These are phyloP conservation scores for Lordiphosa mommai DNA, from an alignment of 1,140 invertebrate species.

Conservation along the genomic window DNA sequence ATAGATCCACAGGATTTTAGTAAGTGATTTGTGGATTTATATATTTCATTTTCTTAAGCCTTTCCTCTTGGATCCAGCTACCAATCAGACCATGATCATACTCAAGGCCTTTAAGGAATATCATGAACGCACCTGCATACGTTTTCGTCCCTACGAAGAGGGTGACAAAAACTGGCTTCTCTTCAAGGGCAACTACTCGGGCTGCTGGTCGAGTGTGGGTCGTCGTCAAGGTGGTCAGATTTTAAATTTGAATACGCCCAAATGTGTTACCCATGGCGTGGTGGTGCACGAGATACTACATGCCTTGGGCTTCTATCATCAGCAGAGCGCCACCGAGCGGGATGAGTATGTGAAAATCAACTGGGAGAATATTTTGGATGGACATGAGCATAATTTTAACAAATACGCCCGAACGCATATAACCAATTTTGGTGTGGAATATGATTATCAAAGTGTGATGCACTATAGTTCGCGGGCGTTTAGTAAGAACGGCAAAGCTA, in stretches of 20 bases:
- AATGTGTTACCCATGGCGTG: slow-evolving; percentile 81
- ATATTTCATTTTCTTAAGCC: not conserved
- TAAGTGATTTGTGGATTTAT: slow-evolving; percentile 81
- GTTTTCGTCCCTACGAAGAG: slow-evolving; percentile 85
- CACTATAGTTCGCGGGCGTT: slow-evolving; percentile 86
- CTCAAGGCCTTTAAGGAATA: slow-evolving; percentile 85
- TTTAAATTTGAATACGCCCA: slow-evolving; percentile 82
- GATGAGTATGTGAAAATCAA: slow-evolving; percentile 85
- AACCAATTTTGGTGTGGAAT: slow-evolving; percentile 83
- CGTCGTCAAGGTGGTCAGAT: slow-evolving; percentile 82
- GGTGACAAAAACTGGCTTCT: slow-evolving; percentile 83
- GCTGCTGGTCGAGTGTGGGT: slow-evolving; percentile 91
- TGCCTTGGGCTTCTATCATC: slow-evolving; percentile 87
- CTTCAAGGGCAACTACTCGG: slow-evolving; percentile 85
- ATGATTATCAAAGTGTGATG: slow-evolving; percentile 88
- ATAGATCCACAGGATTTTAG: slow-evolving; percentile 85
- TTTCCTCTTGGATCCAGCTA: slow-evolving; percentile 2
- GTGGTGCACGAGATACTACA: slow-evolving; percentile 87
- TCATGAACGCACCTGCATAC: slow-evolving; percentile 86
- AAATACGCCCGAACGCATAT: slow-evolving; percentile 84
- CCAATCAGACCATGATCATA: slow-evolving; percentile 81
- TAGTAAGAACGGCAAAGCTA: slow-evolving; percentile 83
- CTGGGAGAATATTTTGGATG: slow-evolving; percentile 84
- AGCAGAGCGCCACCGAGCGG: slow-evolving; percentile 86
- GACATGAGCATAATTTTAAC: slow-evolving; percentile 85